phyloP scores from a whole-genome alignment of 2,797 vertebrate genomes.

The Numenius phaeopus region DNA sequence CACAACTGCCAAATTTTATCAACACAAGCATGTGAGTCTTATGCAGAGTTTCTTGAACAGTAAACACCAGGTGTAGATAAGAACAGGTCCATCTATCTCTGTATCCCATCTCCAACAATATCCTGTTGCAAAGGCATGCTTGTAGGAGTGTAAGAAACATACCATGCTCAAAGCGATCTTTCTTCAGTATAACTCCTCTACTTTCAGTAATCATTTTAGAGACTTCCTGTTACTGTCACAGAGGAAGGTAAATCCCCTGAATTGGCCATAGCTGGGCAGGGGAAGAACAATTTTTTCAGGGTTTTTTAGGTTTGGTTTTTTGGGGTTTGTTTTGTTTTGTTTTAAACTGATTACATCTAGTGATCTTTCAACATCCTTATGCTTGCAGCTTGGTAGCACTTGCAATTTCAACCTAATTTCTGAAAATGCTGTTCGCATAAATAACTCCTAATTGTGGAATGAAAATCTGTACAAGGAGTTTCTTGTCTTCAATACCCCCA shows the following conservation, averaged over 20 bases:
- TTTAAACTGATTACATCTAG: neutral
- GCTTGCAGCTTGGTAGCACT: neutral
- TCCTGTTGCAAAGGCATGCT: neutral
- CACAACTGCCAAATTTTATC: neutral
- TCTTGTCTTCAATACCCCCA: neutral
- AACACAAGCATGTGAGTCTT: neutral
- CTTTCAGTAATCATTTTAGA: constrained; percentile 14
- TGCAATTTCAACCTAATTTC: neutral
- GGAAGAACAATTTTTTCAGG: neutral
- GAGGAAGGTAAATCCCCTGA: neutral
- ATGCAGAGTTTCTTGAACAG: neutral
- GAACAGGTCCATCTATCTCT: neutral
- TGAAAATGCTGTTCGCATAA: neutral
- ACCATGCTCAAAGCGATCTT: neutral
- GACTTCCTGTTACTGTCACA: neutral
- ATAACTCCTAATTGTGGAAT: neutral
- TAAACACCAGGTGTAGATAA: neutral
- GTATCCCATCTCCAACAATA: constrained; percentile 26
- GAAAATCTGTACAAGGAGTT: neutral
- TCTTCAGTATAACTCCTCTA: neutral
- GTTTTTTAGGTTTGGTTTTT: neutral
- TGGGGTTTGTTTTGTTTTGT: neutral
- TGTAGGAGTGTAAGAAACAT: neutral
- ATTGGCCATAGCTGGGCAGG: neutral
- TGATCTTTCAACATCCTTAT: neutral